Evolutionary conservation across 2,888 invertebrate genomes (phyloP).

Genomic region (Dynastes grantii): DNA sequence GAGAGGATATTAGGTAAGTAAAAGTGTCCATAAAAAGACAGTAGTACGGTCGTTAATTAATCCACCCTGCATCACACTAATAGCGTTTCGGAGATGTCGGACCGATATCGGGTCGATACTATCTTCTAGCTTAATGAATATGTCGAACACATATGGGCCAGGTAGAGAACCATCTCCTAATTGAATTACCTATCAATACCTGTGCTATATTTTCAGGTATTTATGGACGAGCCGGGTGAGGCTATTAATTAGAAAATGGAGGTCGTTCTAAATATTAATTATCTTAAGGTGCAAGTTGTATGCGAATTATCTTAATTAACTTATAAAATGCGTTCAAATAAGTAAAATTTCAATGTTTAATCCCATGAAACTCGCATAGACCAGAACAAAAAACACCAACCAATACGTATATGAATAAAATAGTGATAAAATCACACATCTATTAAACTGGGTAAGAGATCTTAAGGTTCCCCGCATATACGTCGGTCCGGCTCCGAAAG

Average conservation of each 20-base stretch:
- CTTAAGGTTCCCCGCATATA: conserved; percentile 63
- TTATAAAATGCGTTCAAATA: too few species aligned
- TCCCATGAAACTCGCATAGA: too few species aligned
- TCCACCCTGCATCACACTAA: conserved; percentile 53
- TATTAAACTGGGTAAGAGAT: conserved; percentile 62
- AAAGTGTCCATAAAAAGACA: conserved; percentile 41
- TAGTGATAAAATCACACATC: conserved; percentile 67
- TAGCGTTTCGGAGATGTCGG: conserved; percentile 56
- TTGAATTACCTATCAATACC: conserved; percentile 56
- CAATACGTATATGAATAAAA: conserved; percentile 67
- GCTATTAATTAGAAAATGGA: conserved; percentile 55
- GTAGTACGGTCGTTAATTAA: conserved; percentile 47
- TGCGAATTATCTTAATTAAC: conserved; percentile 55
- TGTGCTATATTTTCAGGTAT: conserved; percentile 52
- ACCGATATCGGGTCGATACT: conserved; percentile 52
- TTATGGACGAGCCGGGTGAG: conserved; percentile 51
- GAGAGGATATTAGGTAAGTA: conserved; percentile 30
- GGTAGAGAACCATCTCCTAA: conserved; percentile 58
- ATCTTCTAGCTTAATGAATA: conserved; percentile 59
- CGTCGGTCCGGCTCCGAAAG: conserved; percentile 30
- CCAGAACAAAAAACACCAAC: too few species aligned
- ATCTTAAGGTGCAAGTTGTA: conserved; percentile 30
- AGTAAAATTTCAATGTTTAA: too few species aligned
- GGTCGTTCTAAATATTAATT: conserved; percentile 42
- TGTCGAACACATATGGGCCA: conserved; percentile 58